phyloP scores from a whole-genome alignment of 2,113 vertebrate genomes.

The Pogona vitticeps region DNA sequence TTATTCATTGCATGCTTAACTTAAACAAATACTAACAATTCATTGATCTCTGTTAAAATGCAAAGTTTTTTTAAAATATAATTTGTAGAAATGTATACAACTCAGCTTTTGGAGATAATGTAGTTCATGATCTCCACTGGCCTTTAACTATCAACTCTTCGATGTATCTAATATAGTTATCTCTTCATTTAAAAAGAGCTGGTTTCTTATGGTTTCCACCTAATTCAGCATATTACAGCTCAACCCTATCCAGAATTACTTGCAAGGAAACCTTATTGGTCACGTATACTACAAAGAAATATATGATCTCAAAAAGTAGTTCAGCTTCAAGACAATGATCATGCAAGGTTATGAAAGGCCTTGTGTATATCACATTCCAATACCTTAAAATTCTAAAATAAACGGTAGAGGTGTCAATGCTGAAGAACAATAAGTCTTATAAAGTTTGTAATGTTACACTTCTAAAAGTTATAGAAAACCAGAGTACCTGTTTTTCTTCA shows the following conservation, averaged over 20 bases:
- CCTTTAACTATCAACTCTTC: neutral
- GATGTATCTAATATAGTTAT: no score
- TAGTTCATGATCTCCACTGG: neutral
- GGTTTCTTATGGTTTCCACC: neutral
- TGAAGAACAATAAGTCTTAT: neutral
- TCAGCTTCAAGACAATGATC: neutral
- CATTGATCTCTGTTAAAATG: neutral
- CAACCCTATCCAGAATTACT: neutral
- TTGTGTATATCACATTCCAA: neutral
- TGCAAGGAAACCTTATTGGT: neutral
- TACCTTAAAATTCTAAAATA: neutral
- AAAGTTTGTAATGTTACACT: conserved; percentile 19
- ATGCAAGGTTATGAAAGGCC: accelerated
- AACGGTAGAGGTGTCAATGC: neutral
- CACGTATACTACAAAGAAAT: neutral
- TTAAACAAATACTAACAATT: neutral
- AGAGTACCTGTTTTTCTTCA: neutral
- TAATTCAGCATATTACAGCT: neutral
- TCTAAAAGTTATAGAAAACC: neutral
- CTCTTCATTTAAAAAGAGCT: neutral
- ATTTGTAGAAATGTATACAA: neutral
- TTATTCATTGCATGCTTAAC: neutral
- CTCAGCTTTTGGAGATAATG: neutral
- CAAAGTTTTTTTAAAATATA: neutral
- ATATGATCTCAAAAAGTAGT: neutral